These are phyloP conservation scores for Aphrophora alni DNA, from an alignment of 2,888 invertebrate genomes.

Conservation along the genomic window DNA sequence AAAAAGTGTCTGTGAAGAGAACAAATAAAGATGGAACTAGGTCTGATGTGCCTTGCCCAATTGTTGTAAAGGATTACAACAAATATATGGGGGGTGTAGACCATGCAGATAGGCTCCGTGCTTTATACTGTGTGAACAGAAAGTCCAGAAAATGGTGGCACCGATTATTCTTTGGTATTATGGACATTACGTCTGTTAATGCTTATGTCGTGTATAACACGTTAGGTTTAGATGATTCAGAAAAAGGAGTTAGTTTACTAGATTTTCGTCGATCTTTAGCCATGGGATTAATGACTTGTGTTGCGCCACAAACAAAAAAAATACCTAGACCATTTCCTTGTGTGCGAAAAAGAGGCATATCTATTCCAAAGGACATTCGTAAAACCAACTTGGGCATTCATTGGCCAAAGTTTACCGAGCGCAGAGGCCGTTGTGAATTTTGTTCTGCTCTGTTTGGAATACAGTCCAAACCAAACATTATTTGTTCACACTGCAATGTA, in stretches of 20 bases:
- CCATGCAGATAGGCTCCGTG: slow-evolving; percentile 50
- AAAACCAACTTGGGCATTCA: slow-evolving; percentile 8
- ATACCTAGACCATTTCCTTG: not conserved
- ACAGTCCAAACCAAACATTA: slow-evolving; percentile 9
- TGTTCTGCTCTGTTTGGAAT: not conserved
- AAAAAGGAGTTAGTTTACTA: no score
- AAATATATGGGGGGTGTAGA: slow-evolving; percentile 53
- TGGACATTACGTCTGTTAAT: slow-evolving; percentile 50
- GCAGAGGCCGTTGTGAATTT: slow-evolving; percentile 17
- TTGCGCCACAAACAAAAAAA: slow-evolving; percentile 2
- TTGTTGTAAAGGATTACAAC: slow-evolving; percentile 51
- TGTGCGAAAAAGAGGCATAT: not conserved
- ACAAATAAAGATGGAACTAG: slow-evolving; percentile 49
- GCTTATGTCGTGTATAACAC: slow-evolving; percentile 44
- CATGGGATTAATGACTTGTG: not conserved
- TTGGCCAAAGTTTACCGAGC: slow-evolving; percentile 2
- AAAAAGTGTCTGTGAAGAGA: slow-evolving; percentile 13
- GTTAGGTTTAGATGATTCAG: no score
- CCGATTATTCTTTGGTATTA: slow-evolving; percentile 51
- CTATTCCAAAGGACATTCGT: slow-evolving; percentile 3
- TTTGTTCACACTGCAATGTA: no score
- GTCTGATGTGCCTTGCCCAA: slow-evolving; percentile 48
- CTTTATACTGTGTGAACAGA: slow-evolving; percentile 49
- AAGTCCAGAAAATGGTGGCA: slow-evolving; percentile 54
- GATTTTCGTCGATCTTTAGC: no score